Evolutionary conservation across 1,140 invertebrate species (phyloP).

Genomic region (Ceratosolen fusciceps): DNA sequence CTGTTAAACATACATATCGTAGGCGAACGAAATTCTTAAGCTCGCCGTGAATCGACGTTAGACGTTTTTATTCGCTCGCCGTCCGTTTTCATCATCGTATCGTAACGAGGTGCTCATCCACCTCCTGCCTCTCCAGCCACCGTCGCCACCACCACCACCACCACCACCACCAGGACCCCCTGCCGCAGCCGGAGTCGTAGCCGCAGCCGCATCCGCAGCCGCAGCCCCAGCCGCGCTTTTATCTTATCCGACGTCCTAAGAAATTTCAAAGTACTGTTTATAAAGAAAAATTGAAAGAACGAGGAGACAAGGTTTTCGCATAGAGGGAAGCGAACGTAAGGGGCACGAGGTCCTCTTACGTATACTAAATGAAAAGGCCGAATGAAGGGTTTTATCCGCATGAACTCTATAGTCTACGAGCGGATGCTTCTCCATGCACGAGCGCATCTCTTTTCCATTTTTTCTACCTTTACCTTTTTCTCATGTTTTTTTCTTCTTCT

Average conservation of each 20-base stretch:
- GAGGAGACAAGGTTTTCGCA: constrained; percentile 29
- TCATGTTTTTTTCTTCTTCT: too few relatives aligned
- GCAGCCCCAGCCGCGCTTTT: neutral
- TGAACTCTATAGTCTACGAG: constrained; percentile 41
- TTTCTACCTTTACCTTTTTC: too few relatives aligned
- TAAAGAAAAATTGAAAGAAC: constrained; percentile 4
- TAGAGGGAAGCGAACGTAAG: constrained; percentile 8
- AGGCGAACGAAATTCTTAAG: neutral
- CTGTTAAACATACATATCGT: too few relatives aligned
- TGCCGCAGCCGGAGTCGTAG: too few relatives aligned
- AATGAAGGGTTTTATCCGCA: constrained; percentile 11
- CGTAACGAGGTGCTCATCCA: too few relatives aligned
- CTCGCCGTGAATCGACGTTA: neutral
- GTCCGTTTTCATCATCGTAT: neutral
- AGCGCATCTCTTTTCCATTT: constrained; percentile 46
- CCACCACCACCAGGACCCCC: too few relatives aligned
- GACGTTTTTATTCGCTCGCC: neutral
- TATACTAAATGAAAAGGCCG: neutral
- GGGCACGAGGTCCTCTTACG: neutral
- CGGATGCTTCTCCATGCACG: constrained; percentile 25
- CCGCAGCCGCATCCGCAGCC: too few relatives aligned
- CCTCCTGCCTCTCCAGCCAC: too few relatives aligned
- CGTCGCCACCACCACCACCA: too few relatives aligned
- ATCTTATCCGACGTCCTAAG: neutral
- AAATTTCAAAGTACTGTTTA: constrained; percentile 37